Conservation (phyloP, 2,888 invertebrate genomes). For the Tupiocoris notatus region DNA sequence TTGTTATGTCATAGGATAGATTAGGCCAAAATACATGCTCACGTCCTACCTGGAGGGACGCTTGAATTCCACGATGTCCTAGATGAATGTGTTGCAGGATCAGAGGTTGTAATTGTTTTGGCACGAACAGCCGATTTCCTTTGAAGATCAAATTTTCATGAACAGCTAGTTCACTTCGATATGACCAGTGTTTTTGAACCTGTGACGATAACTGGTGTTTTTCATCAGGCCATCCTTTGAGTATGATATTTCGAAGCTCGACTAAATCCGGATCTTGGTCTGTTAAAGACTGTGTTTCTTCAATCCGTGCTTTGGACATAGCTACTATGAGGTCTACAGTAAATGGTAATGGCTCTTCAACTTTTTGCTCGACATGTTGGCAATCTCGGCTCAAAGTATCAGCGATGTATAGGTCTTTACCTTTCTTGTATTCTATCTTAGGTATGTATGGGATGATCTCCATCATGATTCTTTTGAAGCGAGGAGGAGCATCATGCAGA, state of each 20-base stretch:
- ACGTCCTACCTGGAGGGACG: background rate
- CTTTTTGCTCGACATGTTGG: background rate
- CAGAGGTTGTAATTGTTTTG: background rate
- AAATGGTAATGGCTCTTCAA: background rate
- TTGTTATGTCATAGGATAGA: background rate
- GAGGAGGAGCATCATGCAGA: conserved; percentile 4
- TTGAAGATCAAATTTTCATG: background rate
- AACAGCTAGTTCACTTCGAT: background rate
- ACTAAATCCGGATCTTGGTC: background rate
- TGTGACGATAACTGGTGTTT: background rate
- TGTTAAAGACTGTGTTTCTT: background rate
- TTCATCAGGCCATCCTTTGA: background rate
- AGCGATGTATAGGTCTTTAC: conserved; percentile 7
- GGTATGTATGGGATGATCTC: conserved; percentile 19
- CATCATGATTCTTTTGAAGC: conserved; percentile 8
- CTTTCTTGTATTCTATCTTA: conserved; percentile 2
- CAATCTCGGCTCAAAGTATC: conserved; percentile 16
- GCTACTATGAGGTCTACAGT: background rate
- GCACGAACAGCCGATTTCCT: background rate
- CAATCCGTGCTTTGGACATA: too few species aligned
- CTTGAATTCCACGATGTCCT: background rate
- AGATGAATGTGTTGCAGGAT: background rate
- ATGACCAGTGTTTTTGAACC: background rate
- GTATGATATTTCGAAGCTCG: background rate
- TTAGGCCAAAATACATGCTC: background rate